Conservation (phyloP, 1,140 invertebrate genomes). For the Eciton burchellii region DNA sequence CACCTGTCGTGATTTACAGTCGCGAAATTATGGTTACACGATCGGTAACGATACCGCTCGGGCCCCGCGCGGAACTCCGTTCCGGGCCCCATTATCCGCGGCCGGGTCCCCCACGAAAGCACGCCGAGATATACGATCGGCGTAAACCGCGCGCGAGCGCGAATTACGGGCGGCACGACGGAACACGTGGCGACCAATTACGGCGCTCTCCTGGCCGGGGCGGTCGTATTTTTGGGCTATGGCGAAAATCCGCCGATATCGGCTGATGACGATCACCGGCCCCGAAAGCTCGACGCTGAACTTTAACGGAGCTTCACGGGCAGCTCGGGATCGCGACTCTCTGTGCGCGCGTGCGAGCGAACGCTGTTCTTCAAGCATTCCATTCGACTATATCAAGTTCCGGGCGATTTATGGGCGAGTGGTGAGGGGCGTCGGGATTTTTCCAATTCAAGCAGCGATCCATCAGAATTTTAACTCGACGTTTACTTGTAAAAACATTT, state of each 20-base stretch:
- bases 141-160: constrained; percentile 61
- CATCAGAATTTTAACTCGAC: background rate
- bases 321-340: background rate
- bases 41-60: constrained; percentile 70
- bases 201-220: background rate
- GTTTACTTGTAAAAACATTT: background rate
- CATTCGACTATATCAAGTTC: no score
- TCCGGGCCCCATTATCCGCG: constrained; percentile 63
- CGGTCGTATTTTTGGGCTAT: constrained; percentile 15
- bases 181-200: constrained; percentile 46
- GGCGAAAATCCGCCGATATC: background rate
- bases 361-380: no score
- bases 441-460: background rate
- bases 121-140: constrained; percentile 72
- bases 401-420: no score
- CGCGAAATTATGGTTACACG: constrained; percentile 73
- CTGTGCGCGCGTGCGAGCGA: no score
- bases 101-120: constrained; percentile 63
- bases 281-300: no score
- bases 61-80: constrained; percentile 37
- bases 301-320: background rate
- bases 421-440: no score
- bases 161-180: constrained; percentile 32
- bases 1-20: constrained; percentile 76
- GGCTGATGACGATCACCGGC: background rate